Conservation (phyloP, 2,888 invertebrate species). For the Panzeria rudis region DNA sequence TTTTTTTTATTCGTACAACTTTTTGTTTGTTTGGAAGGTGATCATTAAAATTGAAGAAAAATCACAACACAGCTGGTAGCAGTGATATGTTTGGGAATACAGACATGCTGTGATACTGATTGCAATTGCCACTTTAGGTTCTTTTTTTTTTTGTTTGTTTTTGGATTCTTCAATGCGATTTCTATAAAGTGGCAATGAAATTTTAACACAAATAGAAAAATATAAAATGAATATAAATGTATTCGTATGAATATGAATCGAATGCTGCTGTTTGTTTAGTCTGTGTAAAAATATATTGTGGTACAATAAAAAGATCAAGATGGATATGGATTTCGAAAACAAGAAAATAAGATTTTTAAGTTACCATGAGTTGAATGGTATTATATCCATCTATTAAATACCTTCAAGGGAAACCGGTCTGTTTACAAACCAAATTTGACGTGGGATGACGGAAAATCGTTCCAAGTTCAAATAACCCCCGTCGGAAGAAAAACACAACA, state of each 20-base stretch:
- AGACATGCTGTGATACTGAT: constrained; percentile 73
- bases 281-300: constrained; percentile 42
- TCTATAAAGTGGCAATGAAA: constrained; percentile 64
- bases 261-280: constrained; percentile 22
- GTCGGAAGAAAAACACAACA: too few relatives aligned
- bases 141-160: constrained; percentile 13
- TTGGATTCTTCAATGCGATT: constrained; percentile 11
- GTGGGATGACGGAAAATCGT: too few relatives aligned
- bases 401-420: constrained; percentile 12
- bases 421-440: not conserved
- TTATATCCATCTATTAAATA: constrained; percentile 20
- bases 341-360: constrained; percentile 12
- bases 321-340: constrained; percentile 38
- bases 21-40: constrained; percentile 58
- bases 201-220: constrained; percentile 1
- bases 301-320: constrained; percentile 46
- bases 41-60: constrained; percentile 71
- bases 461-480: too few relatives aligned
- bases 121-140: constrained; percentile 70
- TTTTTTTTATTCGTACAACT: constrained; percentile 1
- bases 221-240: constrained; percentile 12
- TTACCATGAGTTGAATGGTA: not conserved
- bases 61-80: constrained; percentile 71
- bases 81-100: constrained; percentile 70
- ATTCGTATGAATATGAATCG: constrained; percentile 6